phyloP scores from a whole-genome alignment of 1,140 invertebrate species.

The Lepidurus packardi region DNA sequence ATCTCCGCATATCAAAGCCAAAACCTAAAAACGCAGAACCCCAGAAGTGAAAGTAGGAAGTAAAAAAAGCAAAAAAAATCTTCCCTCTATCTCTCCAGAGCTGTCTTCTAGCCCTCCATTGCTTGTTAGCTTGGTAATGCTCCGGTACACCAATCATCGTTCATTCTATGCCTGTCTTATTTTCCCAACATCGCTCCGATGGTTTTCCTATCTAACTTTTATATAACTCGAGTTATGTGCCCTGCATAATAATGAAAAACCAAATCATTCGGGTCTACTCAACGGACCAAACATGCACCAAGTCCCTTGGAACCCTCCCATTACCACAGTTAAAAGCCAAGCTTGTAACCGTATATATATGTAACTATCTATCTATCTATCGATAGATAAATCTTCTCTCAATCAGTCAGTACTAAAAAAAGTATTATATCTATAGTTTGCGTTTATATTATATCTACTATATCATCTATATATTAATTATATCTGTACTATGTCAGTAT shows the following conservation, averaged over 20 bases:
- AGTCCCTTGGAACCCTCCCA: neutral
- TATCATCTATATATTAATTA: no score
- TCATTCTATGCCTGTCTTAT: neutral
- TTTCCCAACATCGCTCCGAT: neutral
- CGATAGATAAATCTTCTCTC: no score
- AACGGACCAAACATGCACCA: neutral
- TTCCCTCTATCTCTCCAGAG: neutral
- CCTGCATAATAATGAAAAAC: constrained; percentile 1
- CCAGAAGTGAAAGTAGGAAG: neutral
- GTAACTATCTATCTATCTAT: no score
- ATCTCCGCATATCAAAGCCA: neutral
- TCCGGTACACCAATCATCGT: neutral
- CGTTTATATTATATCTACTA: no score
- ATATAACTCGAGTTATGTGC: neutral
- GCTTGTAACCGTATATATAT: no score
- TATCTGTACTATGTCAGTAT: no score
- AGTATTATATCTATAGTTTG: no score
- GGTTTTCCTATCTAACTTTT: constrained; percentile 7
- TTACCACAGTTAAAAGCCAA: neutral
- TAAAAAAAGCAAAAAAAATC: neutral
- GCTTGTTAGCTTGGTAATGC: neutral
- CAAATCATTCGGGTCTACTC: neutral
- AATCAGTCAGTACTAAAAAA: no score
- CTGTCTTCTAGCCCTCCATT: neutral
- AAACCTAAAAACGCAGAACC: neutral